phyloP scores from a whole-genome alignment of 2,888 invertebrate species.

The Andricus curvator region DNA sequence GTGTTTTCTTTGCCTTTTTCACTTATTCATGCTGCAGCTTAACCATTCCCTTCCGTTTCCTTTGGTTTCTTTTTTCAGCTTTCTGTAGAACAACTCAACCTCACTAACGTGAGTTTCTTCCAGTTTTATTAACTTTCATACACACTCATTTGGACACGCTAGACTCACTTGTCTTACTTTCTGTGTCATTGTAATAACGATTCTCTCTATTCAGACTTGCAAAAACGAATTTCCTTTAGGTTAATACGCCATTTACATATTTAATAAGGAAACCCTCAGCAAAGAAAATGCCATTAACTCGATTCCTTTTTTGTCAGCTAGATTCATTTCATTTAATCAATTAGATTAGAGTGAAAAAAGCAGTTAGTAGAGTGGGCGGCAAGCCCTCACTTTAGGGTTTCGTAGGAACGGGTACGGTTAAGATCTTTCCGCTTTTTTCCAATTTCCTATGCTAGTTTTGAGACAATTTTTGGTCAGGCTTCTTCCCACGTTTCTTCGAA shows the following conservation, averaged over 20 bases:
- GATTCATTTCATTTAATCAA: background rate
- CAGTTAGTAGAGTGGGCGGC: too few species aligned
- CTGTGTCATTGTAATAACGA: slow-evolving; percentile 18
- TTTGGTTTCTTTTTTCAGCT: slow-evolving; percentile 11
- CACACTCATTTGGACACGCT: slow-evolving; percentile 34
- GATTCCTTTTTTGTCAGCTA: background rate
- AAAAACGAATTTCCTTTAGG: background rate
- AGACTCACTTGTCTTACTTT: slow-evolving; percentile 1
- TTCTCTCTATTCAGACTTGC: background rate
- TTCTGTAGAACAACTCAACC: slow-evolving; percentile 32
- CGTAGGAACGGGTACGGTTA: too few species aligned
- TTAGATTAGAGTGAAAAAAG: background rate
- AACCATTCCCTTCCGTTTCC: slow-evolving; percentile 5
- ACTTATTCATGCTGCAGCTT: slow-evolving; percentile 34
- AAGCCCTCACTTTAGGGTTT: too few species aligned
- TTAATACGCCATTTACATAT: background rate
- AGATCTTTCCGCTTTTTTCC: too few species aligned
- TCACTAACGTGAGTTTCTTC: slow-evolving; percentile 22
- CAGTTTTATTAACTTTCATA: slow-evolving; percentile 27
- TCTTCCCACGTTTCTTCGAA: too few species aligned
- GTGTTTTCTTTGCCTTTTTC: slow-evolving; percentile 20
- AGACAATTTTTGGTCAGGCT: too few species aligned
- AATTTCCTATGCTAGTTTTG: too few species aligned
- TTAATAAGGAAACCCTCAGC: background rate
- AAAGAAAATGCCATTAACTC: background rate